A percentile compares a stretch with the other conserved stretches of the same genome.
Conservation (phyloP, 2,888 invertebrate genomes). For the Megalurothrips usitatus region DNA sequence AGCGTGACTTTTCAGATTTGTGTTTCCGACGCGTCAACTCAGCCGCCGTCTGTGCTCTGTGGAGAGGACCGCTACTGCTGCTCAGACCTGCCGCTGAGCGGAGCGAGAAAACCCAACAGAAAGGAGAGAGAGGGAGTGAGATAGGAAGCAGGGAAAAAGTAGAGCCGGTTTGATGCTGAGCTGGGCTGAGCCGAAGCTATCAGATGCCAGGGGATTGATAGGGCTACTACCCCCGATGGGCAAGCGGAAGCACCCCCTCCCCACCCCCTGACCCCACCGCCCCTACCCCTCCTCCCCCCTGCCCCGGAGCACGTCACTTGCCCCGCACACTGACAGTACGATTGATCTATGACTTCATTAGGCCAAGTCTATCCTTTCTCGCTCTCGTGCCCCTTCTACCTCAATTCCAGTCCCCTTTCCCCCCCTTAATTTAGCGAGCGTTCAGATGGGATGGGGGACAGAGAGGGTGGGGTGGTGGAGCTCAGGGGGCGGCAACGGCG, state of each 20-base stretch:
- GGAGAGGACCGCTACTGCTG: too few species aligned
- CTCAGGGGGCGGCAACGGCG: background rate
- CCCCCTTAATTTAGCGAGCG: conserved; percentile 22
- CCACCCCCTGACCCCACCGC: too few species aligned
- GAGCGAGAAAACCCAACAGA: too few species aligned
- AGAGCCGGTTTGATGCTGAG: background rate
- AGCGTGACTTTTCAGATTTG: too few species aligned
- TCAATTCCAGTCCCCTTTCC: background rate
- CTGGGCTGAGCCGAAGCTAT: conserved; percentile 4
- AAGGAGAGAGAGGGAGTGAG: background rate
- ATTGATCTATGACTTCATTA: conserved; percentile 27
- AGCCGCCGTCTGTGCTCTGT: too few species aligned
- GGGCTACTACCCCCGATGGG: conserved; percentile 10
- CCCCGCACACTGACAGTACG: conserved; percentile 18
- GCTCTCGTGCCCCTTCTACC: background rate
- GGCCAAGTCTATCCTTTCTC: background rate
- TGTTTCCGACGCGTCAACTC: too few species aligned
- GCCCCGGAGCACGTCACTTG: background rate
- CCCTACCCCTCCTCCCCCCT: background rate
- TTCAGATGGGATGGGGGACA: background rate
- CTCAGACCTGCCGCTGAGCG: too few species aligned
- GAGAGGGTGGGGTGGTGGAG: background rate
- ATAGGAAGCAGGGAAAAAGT: background rate
- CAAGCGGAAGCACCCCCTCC: background rate
- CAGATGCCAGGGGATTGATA: conserved; percentile 18